Base-by-base conservation (phyloP, 2,888 invertebrate genomes). In the Leptinotarsa juncta region DNA sequence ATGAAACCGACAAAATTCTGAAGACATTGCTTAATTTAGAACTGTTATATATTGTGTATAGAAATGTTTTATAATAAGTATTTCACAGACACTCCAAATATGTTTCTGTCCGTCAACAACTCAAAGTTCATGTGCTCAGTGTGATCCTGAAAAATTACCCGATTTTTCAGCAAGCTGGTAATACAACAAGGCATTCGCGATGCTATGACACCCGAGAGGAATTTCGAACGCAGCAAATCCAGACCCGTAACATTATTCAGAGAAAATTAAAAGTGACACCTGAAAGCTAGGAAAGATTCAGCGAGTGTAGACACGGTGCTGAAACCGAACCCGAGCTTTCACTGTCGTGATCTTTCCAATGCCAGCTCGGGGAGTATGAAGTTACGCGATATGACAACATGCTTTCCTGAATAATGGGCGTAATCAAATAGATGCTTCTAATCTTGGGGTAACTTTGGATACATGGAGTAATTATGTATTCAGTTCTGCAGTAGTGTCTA, bases 311-410 rank as follows among this genome's bases (percentile, higher is more conserved):
- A 82, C 81, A 79, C 78, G 81, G 78, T 82, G 81, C 81, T 83
- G 86, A 84, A 86, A 84, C 82, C 80, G 85, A 86, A 85, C 86
- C 85, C 83, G 76, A 79, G 77, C 83, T 83, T 83, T 84, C 79
- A 79, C 77, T 81, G 85, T 85, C 84, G 84, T 83, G 85, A 84
- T 85, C 83, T 84, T 81, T 80, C 83, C 78, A 67, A 72, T 77
- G 79, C 80, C 65, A 80, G 84, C 85, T 77, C 76, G 73, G 86
- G 86, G 86, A 86, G 83, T 87, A 86, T 86, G 84, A 79, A 83
- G 82, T 86, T 87, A 86, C 86, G 80, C 77, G 82, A 83, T 82
- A 80, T 80, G 83, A 82, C 83, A 81, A 83, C 81, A 80, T 79
- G 78, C 79, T 81, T 82, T 78, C 82, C 80, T 84, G 80, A 81